Percentiles rank a stretch among this genome's conserved stretches.
phyloP scores from a whole-genome alignment of 2,888 invertebrate species.

The Leptarthrus brevirostris region DNA sequence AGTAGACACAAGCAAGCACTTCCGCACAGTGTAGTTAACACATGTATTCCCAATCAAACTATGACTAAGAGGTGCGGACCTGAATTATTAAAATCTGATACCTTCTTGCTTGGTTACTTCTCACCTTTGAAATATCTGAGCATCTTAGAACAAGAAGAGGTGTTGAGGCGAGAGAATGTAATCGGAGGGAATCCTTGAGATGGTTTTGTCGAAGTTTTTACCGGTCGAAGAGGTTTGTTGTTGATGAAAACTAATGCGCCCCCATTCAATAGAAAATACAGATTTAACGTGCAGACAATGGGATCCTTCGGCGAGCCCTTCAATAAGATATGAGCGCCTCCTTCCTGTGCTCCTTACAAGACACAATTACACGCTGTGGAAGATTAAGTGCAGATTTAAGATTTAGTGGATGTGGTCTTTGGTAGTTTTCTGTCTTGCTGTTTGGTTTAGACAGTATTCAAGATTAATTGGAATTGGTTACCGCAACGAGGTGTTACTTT shows the following conservation, averaged over 20 bases:
- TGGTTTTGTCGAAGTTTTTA: constrained; percentile 41
- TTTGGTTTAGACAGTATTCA: constrained; percentile 46
- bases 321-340: constrained; percentile 39
- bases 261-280: constrained; percentile 35
- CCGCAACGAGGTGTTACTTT: constrained; percentile 55
- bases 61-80: constrained; percentile 11
- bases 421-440: constrained; percentile 34
- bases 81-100: constrained; percentile 50
- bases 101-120: constrained; percentile 4
- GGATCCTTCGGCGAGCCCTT: constrained; percentile 5
- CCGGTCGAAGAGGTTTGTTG: constrained; percentile 3
- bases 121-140: neutral
- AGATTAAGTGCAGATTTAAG: constrained; percentile 67
- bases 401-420: constrained; percentile 57
- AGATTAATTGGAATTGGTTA: constrained; percentile 55
- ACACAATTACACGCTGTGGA: constrained; percentile 65
- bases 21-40: neutral
- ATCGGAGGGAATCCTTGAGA: neutral
- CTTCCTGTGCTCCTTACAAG: constrained; percentile 18
- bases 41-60: constrained; percentile 41
- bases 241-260: constrained; percentile 47
- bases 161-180: constrained; percentile 16
- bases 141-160: too few relatives aligned
- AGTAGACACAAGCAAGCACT: neutral
- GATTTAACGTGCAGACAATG: constrained; percentile 44